Evolutionary conservation across 2,888 invertebrate species (phyloP).

Genomic region (Patella pellucida): DNA sequence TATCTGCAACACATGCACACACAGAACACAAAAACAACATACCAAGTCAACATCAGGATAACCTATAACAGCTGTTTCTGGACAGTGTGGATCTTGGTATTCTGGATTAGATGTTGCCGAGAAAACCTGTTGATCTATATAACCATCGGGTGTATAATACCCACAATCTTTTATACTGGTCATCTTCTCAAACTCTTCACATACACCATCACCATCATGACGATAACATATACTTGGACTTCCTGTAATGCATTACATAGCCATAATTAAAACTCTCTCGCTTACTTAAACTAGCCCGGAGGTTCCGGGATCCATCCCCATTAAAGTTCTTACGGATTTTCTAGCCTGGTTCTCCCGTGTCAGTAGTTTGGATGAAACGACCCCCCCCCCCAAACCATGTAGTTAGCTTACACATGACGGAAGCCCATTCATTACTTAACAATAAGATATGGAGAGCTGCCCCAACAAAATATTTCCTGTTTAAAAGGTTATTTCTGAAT

Average conservation of each 20-base stretch:
- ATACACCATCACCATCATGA: conserved; percentile 57
- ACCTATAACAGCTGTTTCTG: conserved; percentile 46
- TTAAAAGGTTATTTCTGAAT: too few relatives aligned
- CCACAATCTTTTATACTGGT: conserved; percentile 55
- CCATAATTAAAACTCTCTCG: background rate
- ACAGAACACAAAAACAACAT: background rate
- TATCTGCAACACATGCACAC: too few relatives aligned
- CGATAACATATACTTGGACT: conserved; percentile 58
- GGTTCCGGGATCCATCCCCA: background rate
- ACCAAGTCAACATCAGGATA: conserved; percentile 31
- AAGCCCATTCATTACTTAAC: too few relatives aligned
- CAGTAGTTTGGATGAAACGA: too few relatives aligned
- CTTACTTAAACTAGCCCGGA: too few relatives aligned
- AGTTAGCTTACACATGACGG: too few relatives aligned
- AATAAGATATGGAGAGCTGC: too few relatives aligned
- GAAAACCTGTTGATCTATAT: conserved; percentile 60
- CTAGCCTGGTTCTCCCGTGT: too few relatives aligned
- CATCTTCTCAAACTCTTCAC: conserved; percentile 53
- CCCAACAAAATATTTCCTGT: too few relatives aligned
- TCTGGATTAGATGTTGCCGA: conserved; percentile 50
- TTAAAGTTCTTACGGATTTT: background rate
- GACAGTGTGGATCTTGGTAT: conserved; percentile 47
- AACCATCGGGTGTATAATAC: conserved; percentile 56
- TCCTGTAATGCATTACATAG: conserved; percentile 35
- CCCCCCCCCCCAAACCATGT: too few relatives aligned